A percentile compares a stretch with the other conserved stretches of the same genome.
Evolutionary conservation across 2,797 vertebrate species (phyloP).

Genomic region (Betta splendens): DNA sequence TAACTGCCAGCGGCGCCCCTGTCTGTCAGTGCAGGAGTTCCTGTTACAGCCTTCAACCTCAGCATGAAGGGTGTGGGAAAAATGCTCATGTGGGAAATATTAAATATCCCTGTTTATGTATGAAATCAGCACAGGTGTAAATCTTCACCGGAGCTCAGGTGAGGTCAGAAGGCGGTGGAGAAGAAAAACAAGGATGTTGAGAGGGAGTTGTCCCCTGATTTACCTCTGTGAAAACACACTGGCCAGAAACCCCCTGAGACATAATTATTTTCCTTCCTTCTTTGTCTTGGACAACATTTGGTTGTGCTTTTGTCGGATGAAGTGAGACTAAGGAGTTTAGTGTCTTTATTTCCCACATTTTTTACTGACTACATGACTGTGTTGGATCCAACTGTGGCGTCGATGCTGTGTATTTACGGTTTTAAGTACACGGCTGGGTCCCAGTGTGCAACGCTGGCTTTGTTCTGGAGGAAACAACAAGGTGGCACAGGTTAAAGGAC

Average conservation of each 20-base stretch:
- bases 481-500: too few relatives aligned
- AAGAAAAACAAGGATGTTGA: constrained; percentile 18
- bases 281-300: constrained; percentile 67
- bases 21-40: constrained; percentile 36
- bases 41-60: not conserved
- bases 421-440: not conserved
- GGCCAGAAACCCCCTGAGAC: constrained; percentile 64
- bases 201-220: constrained; percentile 65
- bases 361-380: constrained; percentile 51
- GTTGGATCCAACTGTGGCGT: constrained; percentile 16
- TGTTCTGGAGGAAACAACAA: not conserved
- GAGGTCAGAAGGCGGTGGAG: constrained; percentile 10
- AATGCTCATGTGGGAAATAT: constrained; percentile 31
- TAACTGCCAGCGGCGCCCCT: too few relatives aligned
- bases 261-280: constrained; percentile 67
- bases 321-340: constrained; percentile 51
- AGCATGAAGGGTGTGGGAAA: constrained; percentile 5
- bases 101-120: constrained; percentile 41
- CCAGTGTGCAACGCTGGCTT: not conserved
- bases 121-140: constrained; percentile 55
- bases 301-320: constrained; percentile 51
- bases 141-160: constrained; percentile 33
- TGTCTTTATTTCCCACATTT: constrained; percentile 65
- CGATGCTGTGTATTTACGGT: not conserved
- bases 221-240: constrained; percentile 59